phyloP scores from a whole-genome alignment of 2,888 invertebrate species.

The Coelopa pilipes region DNA sequence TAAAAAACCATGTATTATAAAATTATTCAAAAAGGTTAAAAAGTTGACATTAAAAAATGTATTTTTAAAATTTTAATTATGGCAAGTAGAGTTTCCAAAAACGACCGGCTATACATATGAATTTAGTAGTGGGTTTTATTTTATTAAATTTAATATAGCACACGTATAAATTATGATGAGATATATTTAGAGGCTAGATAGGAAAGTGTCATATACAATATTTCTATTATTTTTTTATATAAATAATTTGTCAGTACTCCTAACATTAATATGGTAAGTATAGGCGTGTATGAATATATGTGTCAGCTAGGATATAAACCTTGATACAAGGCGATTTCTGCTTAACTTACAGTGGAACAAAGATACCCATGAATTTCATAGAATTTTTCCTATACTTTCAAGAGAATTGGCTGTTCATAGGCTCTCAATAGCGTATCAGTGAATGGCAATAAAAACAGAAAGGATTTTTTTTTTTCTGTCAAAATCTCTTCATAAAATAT shows the following conservation, averaged over 20 bases:
- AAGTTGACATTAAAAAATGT: too few relatives aligned
- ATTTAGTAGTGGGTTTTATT: neutral
- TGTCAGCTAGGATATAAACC: conserved; percentile 56
- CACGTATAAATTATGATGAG: conserved; percentile 11
- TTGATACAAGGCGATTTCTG: conserved; percentile 66
- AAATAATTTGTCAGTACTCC: conserved; percentile 22
- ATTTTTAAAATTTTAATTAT: too few relatives aligned
- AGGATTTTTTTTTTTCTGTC: conserved; percentile 6
- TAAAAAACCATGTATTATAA: too few relatives aligned
- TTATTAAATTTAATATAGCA: conserved; percentile 31
- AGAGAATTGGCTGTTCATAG: neutral
- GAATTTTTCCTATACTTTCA: too few relatives aligned
- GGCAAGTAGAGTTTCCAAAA: too few relatives aligned
- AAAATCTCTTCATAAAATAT: too few relatives aligned
- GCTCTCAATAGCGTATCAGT: neutral
- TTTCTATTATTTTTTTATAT: neutral
- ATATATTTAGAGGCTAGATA: conserved; percentile 1
- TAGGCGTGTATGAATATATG: neutral
- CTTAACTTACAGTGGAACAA: conserved; percentile 16
- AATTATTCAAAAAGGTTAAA: too few relatives aligned
- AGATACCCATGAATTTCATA: too few relatives aligned
- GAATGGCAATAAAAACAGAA: conserved; percentile 28
- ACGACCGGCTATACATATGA: neutral
- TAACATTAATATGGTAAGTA: neutral
- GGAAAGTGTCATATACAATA: neutral